These are phyloP conservation scores for Chionodraco myersi DNA, from an alignment of 2,113 vertebrate genomes.

Conservation along the genomic window DNA sequence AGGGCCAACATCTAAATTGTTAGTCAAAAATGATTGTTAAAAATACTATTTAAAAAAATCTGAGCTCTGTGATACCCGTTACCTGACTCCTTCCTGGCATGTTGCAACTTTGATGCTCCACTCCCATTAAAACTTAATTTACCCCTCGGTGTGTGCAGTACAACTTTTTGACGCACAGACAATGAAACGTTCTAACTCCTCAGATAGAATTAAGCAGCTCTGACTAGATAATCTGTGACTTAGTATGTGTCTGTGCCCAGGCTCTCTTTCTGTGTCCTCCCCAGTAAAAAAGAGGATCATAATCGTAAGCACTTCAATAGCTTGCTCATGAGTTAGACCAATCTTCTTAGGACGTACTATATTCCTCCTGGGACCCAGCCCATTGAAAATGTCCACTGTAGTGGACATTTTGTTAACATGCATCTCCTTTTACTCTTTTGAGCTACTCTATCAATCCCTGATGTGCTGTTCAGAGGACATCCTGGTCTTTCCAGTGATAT, in stretches of 20 bases:
- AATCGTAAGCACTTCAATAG: slow-evolving; percentile 64
- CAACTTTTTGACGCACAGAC: slow-evolving; percentile 16
- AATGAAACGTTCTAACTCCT: slow-evolving; percentile 51
- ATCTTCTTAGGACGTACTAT: slow-evolving; percentile 49
- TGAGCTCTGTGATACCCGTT: slow-evolving; percentile 25
- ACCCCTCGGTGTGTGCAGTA: slow-evolving; percentile 20
- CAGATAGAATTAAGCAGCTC: slow-evolving; percentile 54
- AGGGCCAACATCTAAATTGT: slow-evolving; percentile 2
- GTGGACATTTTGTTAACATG: too few species aligned
- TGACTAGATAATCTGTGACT: slow-evolving; percentile 69
- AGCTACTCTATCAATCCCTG: too few species aligned
- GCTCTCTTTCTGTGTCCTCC: slow-evolving; percentile 39
- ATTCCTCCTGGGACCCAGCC: too few species aligned
- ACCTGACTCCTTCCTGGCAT: background rate
- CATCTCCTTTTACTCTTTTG: too few species aligned
- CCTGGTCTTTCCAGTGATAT: too few species aligned
- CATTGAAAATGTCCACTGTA: too few species aligned
- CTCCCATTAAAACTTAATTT: slow-evolving; percentile 23
- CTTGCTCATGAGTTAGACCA: slow-evolving; percentile 58
- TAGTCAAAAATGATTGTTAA: background rate
- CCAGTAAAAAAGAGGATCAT: slow-evolving; percentile 62
- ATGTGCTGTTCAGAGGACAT: too few species aligned
- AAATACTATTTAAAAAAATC: slow-evolving; percentile 18
- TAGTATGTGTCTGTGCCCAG: slow-evolving; percentile 41
- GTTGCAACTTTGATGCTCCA: slow-evolving; percentile 24